Base-by-base conservation (phyloP, 2,797 vertebrate genomes). In the Malurus splendens region DNA sequence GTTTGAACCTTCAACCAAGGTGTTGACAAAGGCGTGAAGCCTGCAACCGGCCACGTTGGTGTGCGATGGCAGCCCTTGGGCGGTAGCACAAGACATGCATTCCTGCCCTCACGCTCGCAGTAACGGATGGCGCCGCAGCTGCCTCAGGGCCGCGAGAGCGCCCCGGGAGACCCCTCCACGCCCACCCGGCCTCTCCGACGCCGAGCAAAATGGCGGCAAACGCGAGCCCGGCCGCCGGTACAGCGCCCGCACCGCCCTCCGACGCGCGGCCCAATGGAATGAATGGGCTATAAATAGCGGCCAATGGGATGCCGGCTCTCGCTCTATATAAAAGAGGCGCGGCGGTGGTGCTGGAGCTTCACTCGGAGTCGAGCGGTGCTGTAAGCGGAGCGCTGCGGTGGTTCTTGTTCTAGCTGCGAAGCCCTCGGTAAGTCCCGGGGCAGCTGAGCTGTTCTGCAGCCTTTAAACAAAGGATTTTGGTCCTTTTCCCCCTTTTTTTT, bases 241-340 rank as follows among this genome's bases (percentile, higher is more conserved):
- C 50, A 2, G 25, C 18, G 3, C 22, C 23, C 36, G 52, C 92
- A 77, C 73, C 95, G 4, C 96, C 96, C 89, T 5, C 67, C 9
- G 1, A 25, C 6, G 15, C 27, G 18, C 5, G 30, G 88, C 96
- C 89, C 98, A 98, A 98, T 98, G 84, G 96, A 98, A 98, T 98
- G 98, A 99, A 98, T 98, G 98, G 98, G 97, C 95, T 97, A 95
- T 96, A 97, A 97, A 97, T 98, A 97, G 56, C 73, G 82, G 90
- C 99, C 99, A 99, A 99, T 99, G 88, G 95, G 95, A 78, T 75
- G 54, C 33, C 25, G 83, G 88, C 41, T 64, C 51, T 11, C 22
- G 57, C 14, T 12, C 64, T 97, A 96, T 98, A 99, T 98, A 98
- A 95, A 52, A 84, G 61, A 57, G 10, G 59, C 51, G 13, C 82